Base-by-base conservation (phyloP, 2,888 invertebrate genomes). In the Sthenelais limicola region DNA sequence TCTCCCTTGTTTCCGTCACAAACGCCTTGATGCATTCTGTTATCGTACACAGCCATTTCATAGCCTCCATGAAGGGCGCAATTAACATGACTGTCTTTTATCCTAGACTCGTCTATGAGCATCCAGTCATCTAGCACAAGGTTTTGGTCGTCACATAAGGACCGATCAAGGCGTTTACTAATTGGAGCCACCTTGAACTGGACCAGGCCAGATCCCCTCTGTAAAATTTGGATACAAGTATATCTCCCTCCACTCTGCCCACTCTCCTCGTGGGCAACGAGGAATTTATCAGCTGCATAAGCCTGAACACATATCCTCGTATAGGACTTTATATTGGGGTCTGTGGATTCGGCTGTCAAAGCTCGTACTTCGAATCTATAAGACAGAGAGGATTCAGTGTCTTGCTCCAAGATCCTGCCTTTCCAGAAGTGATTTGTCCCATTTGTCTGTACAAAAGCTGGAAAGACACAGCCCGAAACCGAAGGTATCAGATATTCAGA, bases 61-160 rank as follows among this genome's bases (percentile, higher is more conserved):
- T 33, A 77, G 18, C 77, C 77, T 12, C 77, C 77, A n/a, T 48
- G 33, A 21, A 77, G 49, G 3, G 76, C 21, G 33, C 76, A 77
- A 21, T 32, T 35, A 18, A 68, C 49, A 1, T n/a, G n/a, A 7
- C 66, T 43, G 18, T 56, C 24, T 1, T 9, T 35, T 24, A 71
- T 43, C 15, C 62, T 32, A 43, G 28, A 68, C 70, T 35, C 35
- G 47, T 75, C 73, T 24, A 78, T 56, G 26, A 78, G 21, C 18
- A 78, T 48, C 77, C 77, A 76, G 12, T 58, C 51, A 33, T 77
- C 68, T 9, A 73, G 70, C 21, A 26, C 24, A 21, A 76, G 66
- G 1, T 35, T 21, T 12, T 32, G 24, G 26, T 70, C 67, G n/a
- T 69, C 32, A 52, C 76, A 77, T 47, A 74, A 26, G 3, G 21